phyloP scores from a whole-genome alignment of 2,113 vertebrate genomes.

The Diphyllodes magnificus region DNA sequence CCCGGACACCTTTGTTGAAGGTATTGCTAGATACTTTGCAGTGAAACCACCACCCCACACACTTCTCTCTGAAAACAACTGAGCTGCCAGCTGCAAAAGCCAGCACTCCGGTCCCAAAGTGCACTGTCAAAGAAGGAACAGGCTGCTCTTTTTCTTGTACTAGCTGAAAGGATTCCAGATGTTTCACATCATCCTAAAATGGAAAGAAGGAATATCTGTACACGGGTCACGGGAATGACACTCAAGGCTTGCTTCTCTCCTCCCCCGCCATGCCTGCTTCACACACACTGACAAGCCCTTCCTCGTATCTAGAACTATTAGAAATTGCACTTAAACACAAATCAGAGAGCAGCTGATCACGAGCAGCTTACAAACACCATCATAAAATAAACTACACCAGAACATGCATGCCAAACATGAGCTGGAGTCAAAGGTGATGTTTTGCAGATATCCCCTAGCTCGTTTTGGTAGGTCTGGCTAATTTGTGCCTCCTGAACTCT shows the following conservation, averaged over 20 bases:
- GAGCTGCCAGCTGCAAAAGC: background rate
- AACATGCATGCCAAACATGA: background rate
- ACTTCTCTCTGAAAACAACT: background rate
- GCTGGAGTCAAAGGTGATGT: background rate
- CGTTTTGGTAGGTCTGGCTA: background rate
- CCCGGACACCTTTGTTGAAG: background rate
- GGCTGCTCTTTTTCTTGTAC: background rate
- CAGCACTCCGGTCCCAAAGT: background rate
- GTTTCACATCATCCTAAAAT: slow-evolving; percentile 54
- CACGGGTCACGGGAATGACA: background rate
- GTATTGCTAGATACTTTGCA: background rate
- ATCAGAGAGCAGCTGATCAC: background rate
- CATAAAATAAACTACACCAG: background rate
- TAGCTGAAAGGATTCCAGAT: slow-evolving; percentile 8
- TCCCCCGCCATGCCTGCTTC: background rate
- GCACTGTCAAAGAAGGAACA: background rate
- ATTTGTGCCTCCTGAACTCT: background rate
- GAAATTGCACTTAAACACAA: background rate
- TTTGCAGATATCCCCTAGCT: background rate
- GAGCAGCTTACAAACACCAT: background rate
- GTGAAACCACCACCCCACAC: background rate
- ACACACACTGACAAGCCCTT: background rate
- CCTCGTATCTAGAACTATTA: background rate
- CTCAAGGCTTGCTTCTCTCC: background rate
- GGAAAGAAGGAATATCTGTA: slow-evolving; percentile 22